Evolutionary conservation across 2,113 vertebrate species (phyloP), one percentile per base, ranked within the genome.

Genomic region (Leiothrix lutea): DNA sequence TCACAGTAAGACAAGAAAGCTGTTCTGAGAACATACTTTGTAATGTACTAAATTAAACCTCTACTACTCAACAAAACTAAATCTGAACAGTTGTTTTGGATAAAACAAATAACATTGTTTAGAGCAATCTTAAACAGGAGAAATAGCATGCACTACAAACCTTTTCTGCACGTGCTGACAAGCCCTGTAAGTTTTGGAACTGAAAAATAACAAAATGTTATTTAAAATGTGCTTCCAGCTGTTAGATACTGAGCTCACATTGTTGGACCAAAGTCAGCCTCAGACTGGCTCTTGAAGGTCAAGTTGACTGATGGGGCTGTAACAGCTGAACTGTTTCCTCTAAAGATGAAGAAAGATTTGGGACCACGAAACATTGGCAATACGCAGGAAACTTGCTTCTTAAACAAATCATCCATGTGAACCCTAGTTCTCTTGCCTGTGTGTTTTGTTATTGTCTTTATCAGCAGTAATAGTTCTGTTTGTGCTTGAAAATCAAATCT

Each of bases 51-150:
- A 88, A 80, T 86, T 53, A 92, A 91, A 36, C 36, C 26, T 62
- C 38, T 62, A 26, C 33, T 19, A n/a, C 47, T 67, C 35, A 38
- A 45, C 31, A 71, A 54, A 90, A 90, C 31, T 36, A 14, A 71
- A 84, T 58, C 35, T 20, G 25, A 92, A 45, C 19, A 50, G 21
- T 57, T 53, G 36, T 18, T 86, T 51, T 26, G 73, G n/a, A 45
- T 83, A 18, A 78, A 83, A 23, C 24, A 26, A 61, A 17, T 50
- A 23, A 35, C 19, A 12, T 56, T 93, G 61, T 86, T 54, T 88
- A 88, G 79, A 94, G 67, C 79, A 83, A 47, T 92, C 88, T 94
- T 93, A 77, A 90, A 85, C 81, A 48, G 42, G 45, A 90, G 35
- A 60, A 82, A 16, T 50, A 61, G 50, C 24, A 38, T 0, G 2